These are phyloP conservation scores for Schizothorax lantsangensis DNA, from an alignment of 2,797 vertebrate genomes.

Conservation along the genomic window DNA sequence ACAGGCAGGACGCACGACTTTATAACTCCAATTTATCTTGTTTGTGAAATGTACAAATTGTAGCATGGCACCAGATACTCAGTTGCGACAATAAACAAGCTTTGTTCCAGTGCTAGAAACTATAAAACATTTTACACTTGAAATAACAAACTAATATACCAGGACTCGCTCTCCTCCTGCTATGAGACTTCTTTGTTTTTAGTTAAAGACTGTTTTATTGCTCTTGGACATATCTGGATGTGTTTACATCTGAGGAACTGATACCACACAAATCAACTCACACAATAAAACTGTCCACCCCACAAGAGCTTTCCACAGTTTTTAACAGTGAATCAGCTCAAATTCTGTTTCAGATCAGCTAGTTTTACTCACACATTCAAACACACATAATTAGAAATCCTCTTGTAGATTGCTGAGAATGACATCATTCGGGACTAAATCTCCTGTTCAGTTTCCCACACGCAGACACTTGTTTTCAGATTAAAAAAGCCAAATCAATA, in stretches of 20 bases:
- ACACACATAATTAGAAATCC: conserved; percentile 6
- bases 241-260: conserved; percentile 14
- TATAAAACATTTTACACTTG: conserved; percentile 31
- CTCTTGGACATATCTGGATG: conserved; percentile 20
- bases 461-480: conserved; percentile 39
- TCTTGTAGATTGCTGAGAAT: conserved; percentile 42
- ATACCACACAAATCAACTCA: conserved; percentile 41
- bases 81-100: conserved; percentile 1
- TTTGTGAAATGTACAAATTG: conserved; percentile 7
- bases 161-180: neutral
- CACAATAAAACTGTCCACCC: conserved; percentile 45
- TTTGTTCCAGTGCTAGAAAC: neutral
- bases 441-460: conserved; percentile 34
- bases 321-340: conserved; percentile 45
- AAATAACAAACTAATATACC: conserved; percentile 13
- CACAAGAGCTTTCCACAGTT: conserved; percentile 38
- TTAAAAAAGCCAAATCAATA: conserved; percentile 49
- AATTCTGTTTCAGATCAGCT: conserved; percentile 32
- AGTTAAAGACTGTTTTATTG: conserved; percentile 33
- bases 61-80: neutral
- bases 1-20: neutral
- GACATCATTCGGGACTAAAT: conserved; percentile 44
- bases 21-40: neutral
- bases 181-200: conserved; percentile 22
- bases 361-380: neutral